Base-by-base conservation (phyloP, 2,113 vertebrate genomes). In the Anguilla japonica region DNA sequence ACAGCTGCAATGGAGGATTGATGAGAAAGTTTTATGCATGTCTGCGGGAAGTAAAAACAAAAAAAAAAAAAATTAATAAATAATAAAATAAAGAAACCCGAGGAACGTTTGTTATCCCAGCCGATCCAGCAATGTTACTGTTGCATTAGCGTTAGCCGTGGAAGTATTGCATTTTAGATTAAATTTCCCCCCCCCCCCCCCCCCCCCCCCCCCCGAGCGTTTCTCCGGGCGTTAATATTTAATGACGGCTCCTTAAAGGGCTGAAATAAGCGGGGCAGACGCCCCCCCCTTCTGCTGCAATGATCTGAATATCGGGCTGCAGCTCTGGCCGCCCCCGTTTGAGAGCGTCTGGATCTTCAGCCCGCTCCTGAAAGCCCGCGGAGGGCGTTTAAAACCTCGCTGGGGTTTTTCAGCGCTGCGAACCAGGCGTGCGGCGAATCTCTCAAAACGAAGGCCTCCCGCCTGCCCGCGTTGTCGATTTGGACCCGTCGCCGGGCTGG, bases 71-170 rank as follows among this genome's bases (percentile, higher is more conserved):
- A 46, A 13, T 15, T 13, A 53, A 11, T 14, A 53, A 53, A 53
- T 14, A 53, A 53, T 53, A 2, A 11, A 53, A 53, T 53, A 53
- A 67, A 20, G 60, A 5, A 67, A 67, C 22, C 9, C 9, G 5
- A 34, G 81, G 16, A 57, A 40, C 29, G 34, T 71, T 57, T 57
- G 53, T 41, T 43, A 46, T 82, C 41, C 79, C 53, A 82, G 56
- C 43, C 6, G 71, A 43, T 41, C 15, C 40, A n/a, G 41, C 39
- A 22, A 83, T 14, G 88, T 92, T 90, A 93, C 92, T 92, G 93
- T 89, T 83, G 90, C 90, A 90, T 91, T 94, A 88, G 90, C 93
- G 90, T 88, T 53, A 53, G 50, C 50, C 1, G 50, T 88, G 89
- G 88, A 60, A 60, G 57, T 46, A 84, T 41, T 71, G 80, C 57